Evolutionary conservation across 92 coral and sea anemone species (phyloP), one percentile per base, ranked within the genome.

Genomic region (Porites evermanni): DNA sequence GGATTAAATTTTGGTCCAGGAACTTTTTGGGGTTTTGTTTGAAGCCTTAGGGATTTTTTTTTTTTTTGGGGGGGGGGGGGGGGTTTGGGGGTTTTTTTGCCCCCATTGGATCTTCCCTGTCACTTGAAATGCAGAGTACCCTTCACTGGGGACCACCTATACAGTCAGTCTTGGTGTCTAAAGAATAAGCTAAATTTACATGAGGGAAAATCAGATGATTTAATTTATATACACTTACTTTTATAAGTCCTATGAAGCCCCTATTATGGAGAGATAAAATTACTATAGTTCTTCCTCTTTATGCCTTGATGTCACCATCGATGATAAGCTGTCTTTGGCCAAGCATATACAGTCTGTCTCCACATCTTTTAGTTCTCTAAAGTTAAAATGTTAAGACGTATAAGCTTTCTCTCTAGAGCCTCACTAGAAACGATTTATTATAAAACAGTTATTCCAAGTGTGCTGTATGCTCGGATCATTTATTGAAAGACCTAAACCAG

Each of bases 301-400:
- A 21, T 91, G 70, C n/a, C 81, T 91, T 17, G 91, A 83, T 4
- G 38, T 91, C 47, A 83, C 72, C 64, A 82, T 87, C 19, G 91
- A 91, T 72, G 80, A 88, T 47, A 72, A 70, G 32, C 83, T 84
- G 51, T 79, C 90, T 58, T 90, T 90, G 84, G 72, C 86, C 44
- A 79, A 80, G 50, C 93, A 86, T 19, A 59, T 47, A 60, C 74
- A 81, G 78, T 67, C 73, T 53, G 88, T 90, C 10, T 64, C 74
- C 24, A 84, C 78, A 70, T 77, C 80, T 24, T 89, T 77, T 70
- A 69, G 87, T 21, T 21, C 64, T 51, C 69, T 47, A 89, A 88
- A 47, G 17, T 89, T 32, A 53, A 53, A 74, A 88, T 12, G 78
- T 75, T 23, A 71, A 89, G 38, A 75, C 19, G 84, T 64, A 77